Base-by-base conservation (phyloP, 1,140 invertebrate species). In the Nymphalis io region DNA sequence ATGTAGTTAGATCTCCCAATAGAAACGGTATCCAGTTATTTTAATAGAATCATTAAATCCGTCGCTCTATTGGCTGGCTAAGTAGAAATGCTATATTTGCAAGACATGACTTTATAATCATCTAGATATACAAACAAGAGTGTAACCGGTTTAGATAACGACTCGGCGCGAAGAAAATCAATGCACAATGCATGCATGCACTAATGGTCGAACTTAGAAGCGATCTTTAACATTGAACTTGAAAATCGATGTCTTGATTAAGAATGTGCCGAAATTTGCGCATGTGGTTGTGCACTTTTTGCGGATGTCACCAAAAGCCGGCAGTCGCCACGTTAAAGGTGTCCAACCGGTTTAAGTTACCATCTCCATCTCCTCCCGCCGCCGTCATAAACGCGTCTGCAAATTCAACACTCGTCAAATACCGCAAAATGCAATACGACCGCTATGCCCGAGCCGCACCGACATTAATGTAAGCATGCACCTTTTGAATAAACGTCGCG, bases 371-470 rank as follows among this genome's bases (percentile, higher is more conserved):
- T 78, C 81, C 75, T 79, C 78, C 74, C 75, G 73, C 60, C 75
- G 76, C 61, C 77, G 76, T 88, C 87, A 87, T 86, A 85, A 85
- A 79, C 79, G 80, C 83, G 83, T 89, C 85, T 89, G 87, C 81
- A 88, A 85, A 88, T 88, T 89, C 82, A 87, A 83, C 83, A 89
- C 80, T 83, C 87, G 80, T 89, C 88, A 85, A 88, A 89, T 85
- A 85, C 81, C 81, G 76, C 84, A 83, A 79, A 80, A 76, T 82
- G 80, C 80, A 81, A 78, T 81, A 78, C 72, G 72, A 79, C 75
- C 74, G 76, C 75, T 77, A 67, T 61, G 72, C 48, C 46, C 16
- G 55, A 44, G 40, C 40, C 53, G 53, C 53, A 57, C 64, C 42
- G 59, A 38, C 67, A 69, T 70, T 57, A 67, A 76, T 70, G 61